These are phyloP conservation scores for Parapristionchus giblindavisi DNA, from an alignment of 2,888 invertebrate genomes.

Conservation along the genomic window DNA sequence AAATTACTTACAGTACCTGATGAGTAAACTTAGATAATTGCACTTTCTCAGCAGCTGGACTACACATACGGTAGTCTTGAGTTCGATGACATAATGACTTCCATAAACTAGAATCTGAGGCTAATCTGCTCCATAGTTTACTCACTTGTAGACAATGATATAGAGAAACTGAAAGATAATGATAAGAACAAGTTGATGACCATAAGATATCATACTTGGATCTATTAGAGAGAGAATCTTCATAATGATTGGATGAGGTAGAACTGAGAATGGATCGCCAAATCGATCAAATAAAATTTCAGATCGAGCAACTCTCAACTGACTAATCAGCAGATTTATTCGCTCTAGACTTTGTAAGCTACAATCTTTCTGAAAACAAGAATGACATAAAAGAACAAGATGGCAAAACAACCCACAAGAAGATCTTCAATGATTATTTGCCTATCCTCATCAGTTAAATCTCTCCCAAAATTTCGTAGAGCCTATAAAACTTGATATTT, in stretches of 20 bases:
- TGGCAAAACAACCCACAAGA: background rate
- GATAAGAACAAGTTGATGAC: background rate
- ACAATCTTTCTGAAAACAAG: conserved; percentile 33
- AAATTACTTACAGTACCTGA: background rate
- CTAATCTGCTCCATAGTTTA: conserved; percentile 36
- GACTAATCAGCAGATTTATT: conserved; percentile 4
- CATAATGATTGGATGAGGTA: conserved; percentile 32
- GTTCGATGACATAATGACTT: conserved; percentile 39
- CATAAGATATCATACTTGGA: conserved; percentile 20
- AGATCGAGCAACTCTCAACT: conserved; percentile 17
- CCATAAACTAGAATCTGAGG: conserved; percentile 40
- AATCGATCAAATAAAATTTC: background rate
- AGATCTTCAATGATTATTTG: conserved; percentile 11
- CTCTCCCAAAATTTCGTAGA: background rate
- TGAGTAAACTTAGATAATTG: conserved; percentile 38
- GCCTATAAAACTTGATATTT: background rate
- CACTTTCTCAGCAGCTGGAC: conserved; percentile 37
- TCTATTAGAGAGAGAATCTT: conserved; percentile 34
- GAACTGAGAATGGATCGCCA: conserved; percentile 36
- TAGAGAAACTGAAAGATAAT: conserved; percentile 38
- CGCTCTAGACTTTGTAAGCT: conserved; percentile 12
- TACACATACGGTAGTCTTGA: conserved; percentile 42
- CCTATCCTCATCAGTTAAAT: conserved; percentile 15
- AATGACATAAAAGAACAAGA: background rate
- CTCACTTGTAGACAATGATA: conserved; percentile 42